A percentile compares a stretch with the other conserved stretches of the same genome.
Evolutionary conservation across 2,113 vertebrate genomes (phyloP).

Genomic region (Entelurus aequoreus): DNA sequence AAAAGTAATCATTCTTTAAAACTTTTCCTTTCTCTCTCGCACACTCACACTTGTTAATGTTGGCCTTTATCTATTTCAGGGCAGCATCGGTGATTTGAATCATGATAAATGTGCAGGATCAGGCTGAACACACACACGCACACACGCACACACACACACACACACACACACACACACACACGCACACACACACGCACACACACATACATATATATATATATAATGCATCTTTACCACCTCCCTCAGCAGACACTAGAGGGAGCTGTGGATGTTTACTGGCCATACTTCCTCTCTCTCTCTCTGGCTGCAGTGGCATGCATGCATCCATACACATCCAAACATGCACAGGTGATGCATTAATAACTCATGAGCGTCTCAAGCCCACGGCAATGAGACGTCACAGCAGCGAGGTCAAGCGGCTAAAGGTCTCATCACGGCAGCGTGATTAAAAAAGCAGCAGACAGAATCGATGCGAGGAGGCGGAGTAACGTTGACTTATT

Average conservation of each 20-base stretch:
- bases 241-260: constrained; percentile 56
- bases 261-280: constrained; percentile 61
- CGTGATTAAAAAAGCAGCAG: neutral
- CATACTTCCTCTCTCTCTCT: neutral
- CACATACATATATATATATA: constrained; percentile 2
- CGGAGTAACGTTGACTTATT: constrained; percentile 23
- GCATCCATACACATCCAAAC: constrained; percentile 20
- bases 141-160: neutral
- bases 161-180: neutral
- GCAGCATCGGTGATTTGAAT: constrained; percentile 39
- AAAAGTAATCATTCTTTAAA: neutral
- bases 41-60: constrained; percentile 2
- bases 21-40: neutral
- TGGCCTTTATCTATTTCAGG: constrained; percentile 7
- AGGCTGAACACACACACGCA: constrained; percentile 21
- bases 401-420: constrained; percentile 8
- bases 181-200: constrained; percentile 3
- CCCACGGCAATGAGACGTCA: constrained; percentile 37
- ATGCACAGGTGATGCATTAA: constrained; percentile 59
- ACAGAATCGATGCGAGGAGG: constrained; percentile 26
- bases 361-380: constrained; percentile 51
- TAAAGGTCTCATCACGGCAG: too few species aligned
- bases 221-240: constrained; percentile 32
- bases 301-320: constrained; percentile 12
- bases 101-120: constrained; percentile 51